Evolutionary conservation across 2,888 invertebrate species (phyloP), one percentile per base, ranked within the genome.

Genomic region (Drosophila melanocephala): DNA sequence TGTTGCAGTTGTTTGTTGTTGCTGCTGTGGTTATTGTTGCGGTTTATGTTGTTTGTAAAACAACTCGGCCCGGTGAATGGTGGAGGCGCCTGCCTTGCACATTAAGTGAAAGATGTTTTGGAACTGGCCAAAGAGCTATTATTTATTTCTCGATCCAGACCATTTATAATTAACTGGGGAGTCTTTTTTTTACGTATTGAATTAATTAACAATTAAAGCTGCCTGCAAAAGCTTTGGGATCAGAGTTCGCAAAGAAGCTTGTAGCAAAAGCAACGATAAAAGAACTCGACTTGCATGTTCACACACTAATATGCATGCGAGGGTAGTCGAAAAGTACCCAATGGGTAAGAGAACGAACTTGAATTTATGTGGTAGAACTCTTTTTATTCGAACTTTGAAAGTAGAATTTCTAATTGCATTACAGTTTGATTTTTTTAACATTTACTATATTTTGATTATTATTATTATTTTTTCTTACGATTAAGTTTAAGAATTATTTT

Each of bases 1-100:
- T 59, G 44, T 52, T 57, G 51, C 32, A 14, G 22, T n/a, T 37
- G 28, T 32, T 32, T 52, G 47, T 28, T 37, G 69, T 22, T 35
- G 65, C 52, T 57, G 51, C 39, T 14, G 28, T 26, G 26, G 28
- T 33, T 53, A 42, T 28, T 42, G 37, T 60, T 67, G 75, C 58
- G 59, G 53, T 47, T 61, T 44, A 53, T 22, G 56, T 14, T 39
- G 39, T 57, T 62, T 60, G 76, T 56, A 12, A 51, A 71, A 78
- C 79, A 63, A 74, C 68, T 72, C 77, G 76, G 69, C 69, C 65
- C 79, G 76, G 68, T 66, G 63, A 76, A 53, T 73, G 64, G 37
- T 77, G 63, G 14, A 42, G 58, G 28, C 53, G 47, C 60, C 63
- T 28, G 44, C 56, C 50, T 52, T 55, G 51, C 60, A 39, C 66